These are phyloP conservation scores for Ceratotherium simum DNA, from an alignment of 2,113 vertebrate species.

Conservation along the genomic window DNA sequence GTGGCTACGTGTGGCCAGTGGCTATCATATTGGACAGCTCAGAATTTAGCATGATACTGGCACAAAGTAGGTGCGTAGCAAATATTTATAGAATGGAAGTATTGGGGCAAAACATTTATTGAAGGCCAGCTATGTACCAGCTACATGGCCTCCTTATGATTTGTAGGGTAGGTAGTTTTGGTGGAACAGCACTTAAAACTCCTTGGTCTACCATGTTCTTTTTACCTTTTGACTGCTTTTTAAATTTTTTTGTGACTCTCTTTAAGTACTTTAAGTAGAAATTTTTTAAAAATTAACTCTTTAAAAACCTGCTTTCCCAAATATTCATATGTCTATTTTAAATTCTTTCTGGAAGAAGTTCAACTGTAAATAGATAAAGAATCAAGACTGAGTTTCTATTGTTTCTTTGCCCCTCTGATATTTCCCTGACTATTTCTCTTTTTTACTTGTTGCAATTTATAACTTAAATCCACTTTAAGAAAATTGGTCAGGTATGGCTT, in stretches of 20 bases:
- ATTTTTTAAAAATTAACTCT: neutral
- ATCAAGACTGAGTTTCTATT: neutral
- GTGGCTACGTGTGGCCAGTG: neutral
- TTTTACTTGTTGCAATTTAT: neutral
- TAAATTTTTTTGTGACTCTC: neutral
- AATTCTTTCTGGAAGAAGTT: neutral
- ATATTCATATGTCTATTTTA: neutral
- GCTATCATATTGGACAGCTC: neutral
- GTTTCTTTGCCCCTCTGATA: neutral
- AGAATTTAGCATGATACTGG: neutral
- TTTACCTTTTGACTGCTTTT: neutral
- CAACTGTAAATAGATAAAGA: neutral
- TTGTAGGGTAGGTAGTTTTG: neutral
- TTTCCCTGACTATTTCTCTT: neutral
- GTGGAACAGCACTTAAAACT: neutral
- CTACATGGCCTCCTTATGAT: neutral
- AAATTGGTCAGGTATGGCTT: neutral
- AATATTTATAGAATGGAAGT: neutral
- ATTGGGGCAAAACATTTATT: neutral
- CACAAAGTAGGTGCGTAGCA: neutral
- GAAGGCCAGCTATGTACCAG: neutral
- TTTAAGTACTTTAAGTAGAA: conserved; percentile 48
- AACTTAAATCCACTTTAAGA: neutral
- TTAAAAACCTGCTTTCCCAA: conserved; percentile 30
- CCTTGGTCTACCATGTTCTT: neutral